Evolutionary conservation across 1,140 invertebrate species (phyloP).

Genomic region (Cherax quadricarinatus): DNA sequence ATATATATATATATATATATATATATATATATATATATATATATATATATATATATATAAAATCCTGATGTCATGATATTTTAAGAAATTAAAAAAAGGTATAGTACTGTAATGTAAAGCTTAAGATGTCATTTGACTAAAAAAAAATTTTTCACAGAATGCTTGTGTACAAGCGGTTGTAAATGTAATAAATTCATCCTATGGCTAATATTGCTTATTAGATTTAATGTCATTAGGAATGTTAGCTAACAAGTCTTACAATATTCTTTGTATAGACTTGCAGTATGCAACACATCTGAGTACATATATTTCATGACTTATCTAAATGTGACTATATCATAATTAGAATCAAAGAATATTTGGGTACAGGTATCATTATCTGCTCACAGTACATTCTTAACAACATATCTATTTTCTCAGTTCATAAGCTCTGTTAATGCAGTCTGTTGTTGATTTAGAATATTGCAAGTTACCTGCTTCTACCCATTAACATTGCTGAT

Average conservation of each 20-base stretch:
- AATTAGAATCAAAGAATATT: conserved; percentile 28
- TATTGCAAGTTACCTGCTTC: conserved; percentile 12
- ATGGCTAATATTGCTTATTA: neutral
- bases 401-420: conserved; percentile 19
- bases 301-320: neutral
- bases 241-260: neutral
- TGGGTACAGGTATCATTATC: neutral
- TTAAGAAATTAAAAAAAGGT: conserved; percentile 16
- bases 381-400: conserved; percentile 14
- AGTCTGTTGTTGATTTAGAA: conserved; percentile 31
- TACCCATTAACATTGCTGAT: conserved; percentile 2
- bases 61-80: neutral
- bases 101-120: neutral
- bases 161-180: conserved; percentile 10
- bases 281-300: neutral
- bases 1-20: no score
- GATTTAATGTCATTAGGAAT: neutral
- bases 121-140: conserved; percentile 8
- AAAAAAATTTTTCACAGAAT: conserved; percentile 10
- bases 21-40: no score
- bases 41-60: neutral
- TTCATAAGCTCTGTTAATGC: neutral
- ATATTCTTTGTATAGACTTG: neutral
- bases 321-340: neutral
- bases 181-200: neutral